Evolutionary conservation across 2,888 invertebrate species (phyloP).

Genomic region (Frankliniella fusca): DNA sequence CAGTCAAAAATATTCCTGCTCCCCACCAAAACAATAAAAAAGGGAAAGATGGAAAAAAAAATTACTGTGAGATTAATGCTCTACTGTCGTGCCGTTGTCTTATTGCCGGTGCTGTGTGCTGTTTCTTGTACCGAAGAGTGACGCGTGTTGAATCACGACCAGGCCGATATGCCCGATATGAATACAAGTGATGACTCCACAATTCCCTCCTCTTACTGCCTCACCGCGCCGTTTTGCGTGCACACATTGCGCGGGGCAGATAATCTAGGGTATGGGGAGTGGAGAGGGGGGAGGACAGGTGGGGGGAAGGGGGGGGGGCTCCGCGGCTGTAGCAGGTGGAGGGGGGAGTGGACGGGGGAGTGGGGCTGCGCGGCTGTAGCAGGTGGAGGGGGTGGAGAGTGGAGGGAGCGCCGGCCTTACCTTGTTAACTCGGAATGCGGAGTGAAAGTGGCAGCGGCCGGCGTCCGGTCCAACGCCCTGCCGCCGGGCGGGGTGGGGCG

Average conservation of each 20-base stretch:
- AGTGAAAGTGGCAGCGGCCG: slow-evolving; percentile 21
- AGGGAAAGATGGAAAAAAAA: no score
- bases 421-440: slow-evolving; percentile 24
- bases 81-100: no score
- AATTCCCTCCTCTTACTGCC: background rate
- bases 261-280: background rate
- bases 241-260: no score
- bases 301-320: background rate
- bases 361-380: background rate
- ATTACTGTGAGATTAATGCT: no score
- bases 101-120: no score
- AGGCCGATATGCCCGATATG: no score
- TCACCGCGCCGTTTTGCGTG: no score
- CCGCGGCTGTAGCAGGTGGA: background rate
- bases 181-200: background rate
- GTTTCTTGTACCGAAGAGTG: no score
- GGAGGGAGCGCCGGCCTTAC: slow-evolving; percentile 13
- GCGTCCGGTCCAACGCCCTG: slow-evolving; percentile 2
- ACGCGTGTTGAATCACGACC: no score
- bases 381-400: background rate
- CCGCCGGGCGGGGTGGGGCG: background rate
- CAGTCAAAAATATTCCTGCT: no score
- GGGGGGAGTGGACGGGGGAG: background rate
- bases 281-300: background rate
- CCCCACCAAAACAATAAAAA: no score